These are phyloP conservation scores for Andrena bicolor DNA, from an alignment of 2,888 invertebrate species.

Conservation along the genomic window DNA sequence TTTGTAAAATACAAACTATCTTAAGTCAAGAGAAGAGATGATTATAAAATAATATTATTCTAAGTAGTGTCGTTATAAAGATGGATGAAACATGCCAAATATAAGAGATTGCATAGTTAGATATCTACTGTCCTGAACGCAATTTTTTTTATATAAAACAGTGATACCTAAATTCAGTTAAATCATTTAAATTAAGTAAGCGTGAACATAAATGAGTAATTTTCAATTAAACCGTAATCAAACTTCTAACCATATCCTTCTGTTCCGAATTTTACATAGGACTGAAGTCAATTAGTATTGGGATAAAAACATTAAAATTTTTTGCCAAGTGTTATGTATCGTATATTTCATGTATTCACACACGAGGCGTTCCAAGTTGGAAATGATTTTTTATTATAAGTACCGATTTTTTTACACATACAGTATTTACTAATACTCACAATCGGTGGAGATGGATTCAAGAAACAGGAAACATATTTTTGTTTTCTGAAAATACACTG, in stretches of 20 bases:
- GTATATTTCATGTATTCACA: neutral
- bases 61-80: neutral
- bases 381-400: neutral
- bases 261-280: neutral
- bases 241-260: neutral
- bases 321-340: neutral
- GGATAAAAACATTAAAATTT: neutral
- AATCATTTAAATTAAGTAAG: neutral
- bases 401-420: neutral
- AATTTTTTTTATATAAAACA: conserved; percentile 1
- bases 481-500: no score
- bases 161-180: neutral
- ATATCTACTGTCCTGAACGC: neutral
- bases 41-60: conserved; percentile 7
- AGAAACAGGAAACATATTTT: no score
- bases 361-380: neutral
- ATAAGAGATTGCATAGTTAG: neutral
- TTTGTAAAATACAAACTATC: conserved; percentile 64
- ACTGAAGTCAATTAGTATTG: conserved; percentile 7
- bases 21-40: conserved; percentile 1
- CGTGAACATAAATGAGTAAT: neutral
- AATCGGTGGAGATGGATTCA: no score
- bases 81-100: no score
- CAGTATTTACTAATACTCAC: neutral
- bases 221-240: neutral